Evolutionary conservation across 1,140 invertebrate genomes (phyloP).

Genomic region (Elymnias hypermnestra): DNA sequence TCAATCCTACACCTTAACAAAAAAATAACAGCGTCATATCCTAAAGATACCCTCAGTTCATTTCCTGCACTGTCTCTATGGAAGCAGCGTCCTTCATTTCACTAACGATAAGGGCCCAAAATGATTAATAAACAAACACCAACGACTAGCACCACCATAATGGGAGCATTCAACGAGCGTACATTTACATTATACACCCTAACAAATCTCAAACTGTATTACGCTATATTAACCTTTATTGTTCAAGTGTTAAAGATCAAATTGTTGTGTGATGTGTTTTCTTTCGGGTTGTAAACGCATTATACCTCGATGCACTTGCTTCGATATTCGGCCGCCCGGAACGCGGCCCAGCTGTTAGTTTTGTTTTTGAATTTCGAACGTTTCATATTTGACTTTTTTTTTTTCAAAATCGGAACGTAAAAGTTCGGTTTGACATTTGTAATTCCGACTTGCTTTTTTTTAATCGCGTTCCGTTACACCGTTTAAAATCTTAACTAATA

Average conservation of each 20-base stretch:
- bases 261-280: neutral
- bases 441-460: conserved; percentile 3
- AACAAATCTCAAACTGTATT: neutral
- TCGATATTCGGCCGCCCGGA: conserved; percentile 37
- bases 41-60: conserved; percentile 14
- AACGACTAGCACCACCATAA: conserved; percentile 10
- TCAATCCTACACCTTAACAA: no score
- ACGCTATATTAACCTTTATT: conserved; percentile 2
- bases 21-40: conserved; percentile 1
- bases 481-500: no score
- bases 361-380: conserved; percentile 37
- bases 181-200: conserved; percentile 12
- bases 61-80: conserved; percentile 10
- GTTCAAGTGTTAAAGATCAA: neutral
- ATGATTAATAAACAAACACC: conserved; percentile 20
- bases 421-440: conserved; percentile 15
- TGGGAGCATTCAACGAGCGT: conserved; percentile 12
- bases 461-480: no score
- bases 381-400: conserved; percentile 29
- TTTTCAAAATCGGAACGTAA: conserved; percentile 8
- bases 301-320: conserved; percentile 35
- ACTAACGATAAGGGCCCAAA: conserved; percentile 17
- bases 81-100: conserved; percentile 4
- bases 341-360: conserved; percentile 32
- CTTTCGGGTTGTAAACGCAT: conserved; percentile 12